Evolutionary conservation across 2,888 invertebrate species (phyloP).

Genomic region (Synanthedon formicaeformis): DNA sequence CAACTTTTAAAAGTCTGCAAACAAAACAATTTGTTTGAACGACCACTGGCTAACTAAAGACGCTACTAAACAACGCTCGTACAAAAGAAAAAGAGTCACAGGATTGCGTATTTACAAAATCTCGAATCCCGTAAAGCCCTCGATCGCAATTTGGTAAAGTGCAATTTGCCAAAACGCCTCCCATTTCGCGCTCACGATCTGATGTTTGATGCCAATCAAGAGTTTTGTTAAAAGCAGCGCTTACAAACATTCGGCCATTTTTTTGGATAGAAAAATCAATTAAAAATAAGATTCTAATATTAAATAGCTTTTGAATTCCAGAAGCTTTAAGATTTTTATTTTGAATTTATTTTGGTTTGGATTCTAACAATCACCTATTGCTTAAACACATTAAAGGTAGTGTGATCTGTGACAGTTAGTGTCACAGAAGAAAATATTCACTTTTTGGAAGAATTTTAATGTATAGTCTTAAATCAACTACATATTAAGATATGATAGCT

Average conservation of each 20-base stretch:
- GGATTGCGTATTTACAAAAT: constrained; percentile 13
- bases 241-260: constrained; percentile 10
- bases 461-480: no score
- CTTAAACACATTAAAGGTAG: no score
- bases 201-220: constrained; percentile 22
- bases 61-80: neutral
- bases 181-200: constrained; percentile 6
- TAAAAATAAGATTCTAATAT: no score
- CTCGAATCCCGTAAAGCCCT: constrained; percentile 5
- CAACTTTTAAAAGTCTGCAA: neutral
- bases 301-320: no score
- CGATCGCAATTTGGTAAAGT: constrained; percentile 29
- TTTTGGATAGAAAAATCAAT: no score
- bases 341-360: no score
- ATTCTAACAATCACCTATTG: no score
- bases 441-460: no score
- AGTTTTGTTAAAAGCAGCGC: constrained; percentile 10
- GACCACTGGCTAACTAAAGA: neutral
- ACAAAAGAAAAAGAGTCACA: neutral
- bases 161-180: constrained; percentile 24
- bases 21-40: neutral
- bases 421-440: no score
- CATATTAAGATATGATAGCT: no score
- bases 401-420: no score
- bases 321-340: no score